phyloP scores from a whole-genome alignment of 92 coral and sea anemone species.

The Chrysogorgia sp. region DNA sequence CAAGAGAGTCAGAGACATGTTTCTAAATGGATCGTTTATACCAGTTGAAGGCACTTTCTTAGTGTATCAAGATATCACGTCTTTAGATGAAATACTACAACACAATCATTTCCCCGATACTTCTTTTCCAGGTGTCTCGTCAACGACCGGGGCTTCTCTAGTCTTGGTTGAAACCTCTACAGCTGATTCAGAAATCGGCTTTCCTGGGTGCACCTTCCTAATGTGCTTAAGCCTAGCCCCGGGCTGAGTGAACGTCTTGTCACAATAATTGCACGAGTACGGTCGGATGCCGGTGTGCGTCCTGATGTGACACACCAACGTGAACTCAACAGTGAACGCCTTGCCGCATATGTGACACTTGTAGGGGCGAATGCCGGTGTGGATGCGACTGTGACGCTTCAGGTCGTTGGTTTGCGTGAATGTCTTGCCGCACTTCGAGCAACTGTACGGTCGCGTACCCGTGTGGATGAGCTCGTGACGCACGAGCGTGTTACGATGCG shows the following conservation, averaged over 20 bases:
- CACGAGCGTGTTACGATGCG: conserved; percentile 93
- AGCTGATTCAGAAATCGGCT: conserved; percentile 68
- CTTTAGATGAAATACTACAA: no score
- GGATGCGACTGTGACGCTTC: conserved; percentile 90
- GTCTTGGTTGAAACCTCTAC: background rate
- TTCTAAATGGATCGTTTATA: no score
- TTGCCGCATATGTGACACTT: conserved; percentile 94
- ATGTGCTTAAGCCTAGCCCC: conserved; percentile 94
- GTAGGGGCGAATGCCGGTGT: conserved; percentile 92
- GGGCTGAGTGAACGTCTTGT: conserved; percentile 95
- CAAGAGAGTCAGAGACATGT: no score
- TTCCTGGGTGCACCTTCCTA: conserved; percentile 85
- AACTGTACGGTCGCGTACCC: conserved; percentile 88
- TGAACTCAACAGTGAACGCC: conserved; percentile 92
- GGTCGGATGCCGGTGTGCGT: conserved; percentile 98
- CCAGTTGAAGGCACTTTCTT: no score
- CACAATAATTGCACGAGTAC: conserved; percentile 87
- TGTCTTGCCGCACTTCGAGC: conserved; percentile 86
- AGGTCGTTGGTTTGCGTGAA: conserved; percentile 95
- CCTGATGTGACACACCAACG: conserved; percentile 88
- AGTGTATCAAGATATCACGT: no score
- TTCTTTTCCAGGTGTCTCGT: background rate
- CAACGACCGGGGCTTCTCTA: background rate
- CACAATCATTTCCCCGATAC: background rate
- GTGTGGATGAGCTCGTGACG: conserved; percentile 85